Base-by-base conservation (phyloP, 2,888 invertebrate genomes). In the Oasisia sp. region DNA sequence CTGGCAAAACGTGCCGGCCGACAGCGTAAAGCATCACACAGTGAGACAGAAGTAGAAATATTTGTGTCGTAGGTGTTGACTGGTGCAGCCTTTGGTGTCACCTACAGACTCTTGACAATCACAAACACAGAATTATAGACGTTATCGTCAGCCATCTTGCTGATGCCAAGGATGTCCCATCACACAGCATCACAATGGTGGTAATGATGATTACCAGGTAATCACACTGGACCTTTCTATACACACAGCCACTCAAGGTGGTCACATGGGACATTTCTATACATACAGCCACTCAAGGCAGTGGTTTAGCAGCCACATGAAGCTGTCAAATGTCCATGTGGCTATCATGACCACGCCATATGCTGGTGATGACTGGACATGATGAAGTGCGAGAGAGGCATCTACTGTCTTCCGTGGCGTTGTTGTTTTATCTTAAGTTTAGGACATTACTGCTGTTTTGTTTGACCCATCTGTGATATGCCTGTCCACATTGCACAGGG, bases 1-100 rank as follows among this genome's bases (percentile, higher is more conserved):
- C 98, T 98, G 94, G 98, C 97, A 95, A 97, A 97, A 96, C 97
- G 98, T 95, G 97, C 97, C 94, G 97, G 95, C 94, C 95, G 95
- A 93, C 95, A 96, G 93, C 94, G 95, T n/a, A 94, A 93, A 91
- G 94, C 93, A 45, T 93, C 94, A 0, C 92, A 93, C 91, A 92
- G 91, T 9, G 94, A 94, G 50, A 93, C 94, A 27, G 94, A 93
- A 2, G 92, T 93, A 27, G 92, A 93, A 89, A 93, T 92, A 32
- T 74, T 74, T 74, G 74, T 74, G 74, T 74, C 74, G n/a, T 74
- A 74, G 74, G 38, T 38, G 38, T 1, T 38, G 38, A 38, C 38
- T 38, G 38, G 38, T 38, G 38, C 38, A 38, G n/a, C 12, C 5
- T 50, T 14, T 45, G 45, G 8, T 1, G 45, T 45, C 45, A 45